Evolutionary conservation across 2,888 invertebrate genomes (phyloP), one percentile per base, ranked within the genome.

Genomic region (Selenia dentaria): DNA sequence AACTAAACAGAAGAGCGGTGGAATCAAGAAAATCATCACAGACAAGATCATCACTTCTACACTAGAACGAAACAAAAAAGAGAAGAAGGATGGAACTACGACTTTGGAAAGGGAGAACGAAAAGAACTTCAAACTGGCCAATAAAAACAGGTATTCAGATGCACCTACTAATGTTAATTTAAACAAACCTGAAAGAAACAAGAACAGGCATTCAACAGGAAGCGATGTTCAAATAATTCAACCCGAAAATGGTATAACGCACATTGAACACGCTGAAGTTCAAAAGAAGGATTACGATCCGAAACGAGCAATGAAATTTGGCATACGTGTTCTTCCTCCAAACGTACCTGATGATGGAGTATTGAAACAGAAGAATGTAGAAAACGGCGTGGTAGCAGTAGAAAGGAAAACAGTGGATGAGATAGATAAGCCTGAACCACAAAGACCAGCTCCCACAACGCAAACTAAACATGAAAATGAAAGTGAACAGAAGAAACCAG

Each of bases 241-340:
- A 54, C 78, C 85, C 29, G 89, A 90, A 45, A 90, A 87, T 50
- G 83, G 87, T 0, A 69, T 82, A 10, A 58, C 73, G 26, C 74
- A 80, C 22, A 66, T 87, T 16, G 92, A 92, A 62, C 85, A 89
- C 18, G 70, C 80, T 1, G 92, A 92, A 74, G 68, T 81, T 0
- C 92, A 92, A 62, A 93, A 92, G 67, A 83, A 87, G 51, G 92
- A 92, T 56, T 85, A 91, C 28, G 92, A 93, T 46, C 81, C 87
- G 0, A 92, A 91, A 56, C 91, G 92, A 47, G 93, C 91, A 33
- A 92, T 92, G 76, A 94, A 94, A 70, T 94, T 95, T 40, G 95
- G 94, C 0, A 93, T 94, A 38, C 89, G 93, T 65, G 94, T 95
- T 0, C 74, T 95, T 2, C 93, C 93, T 8, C 91, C 92, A 3